These are phyloP conservation scores for Pycnonotus jocosus DNA, from an alignment of 2,113 vertebrate genomes.

Conservation along the genomic window DNA sequence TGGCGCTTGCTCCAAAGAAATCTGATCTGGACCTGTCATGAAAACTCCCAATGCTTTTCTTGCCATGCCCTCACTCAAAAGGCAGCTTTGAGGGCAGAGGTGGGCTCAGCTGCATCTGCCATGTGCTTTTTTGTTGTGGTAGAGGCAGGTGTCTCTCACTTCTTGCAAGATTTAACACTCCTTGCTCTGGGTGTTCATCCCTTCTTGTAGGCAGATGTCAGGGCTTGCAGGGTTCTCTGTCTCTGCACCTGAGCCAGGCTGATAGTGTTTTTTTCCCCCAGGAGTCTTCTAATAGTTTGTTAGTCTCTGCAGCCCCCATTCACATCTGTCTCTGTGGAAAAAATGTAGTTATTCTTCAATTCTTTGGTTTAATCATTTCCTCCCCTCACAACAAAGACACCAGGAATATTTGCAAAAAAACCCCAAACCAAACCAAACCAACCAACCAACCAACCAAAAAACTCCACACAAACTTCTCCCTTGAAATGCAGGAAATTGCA, in stretches of 20 bases:
- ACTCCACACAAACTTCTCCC: neutral
- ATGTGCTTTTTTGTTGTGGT: neutral
- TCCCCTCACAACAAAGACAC: neutral
- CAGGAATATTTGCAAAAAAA: neutral
- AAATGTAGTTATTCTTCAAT: neutral
- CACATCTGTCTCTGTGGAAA: neutral
- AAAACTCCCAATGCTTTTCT: neutral
- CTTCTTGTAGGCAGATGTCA: neutral
- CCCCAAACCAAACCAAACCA: too few relatives aligned
- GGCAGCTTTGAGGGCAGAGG: neutral
- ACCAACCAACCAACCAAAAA: too few relatives aligned
- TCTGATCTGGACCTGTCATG: accelerated
- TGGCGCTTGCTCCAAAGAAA: neutral
- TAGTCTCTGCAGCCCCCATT: neutral
- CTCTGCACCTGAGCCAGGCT: neutral
- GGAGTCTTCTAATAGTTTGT: neutral
- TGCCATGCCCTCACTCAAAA: neutral
- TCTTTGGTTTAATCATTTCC: neutral
- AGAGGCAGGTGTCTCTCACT: neutral
- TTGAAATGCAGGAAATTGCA: neutral
- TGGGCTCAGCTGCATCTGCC: neutral
- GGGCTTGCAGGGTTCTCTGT: neutral
- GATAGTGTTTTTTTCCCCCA: neutral
- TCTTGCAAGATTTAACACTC: neutral
- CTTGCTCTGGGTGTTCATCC: neutral